Base-by-base conservation (phyloP, 2,797 vertebrate genomes). In the Schizopygopsis pylzovi region DNA sequence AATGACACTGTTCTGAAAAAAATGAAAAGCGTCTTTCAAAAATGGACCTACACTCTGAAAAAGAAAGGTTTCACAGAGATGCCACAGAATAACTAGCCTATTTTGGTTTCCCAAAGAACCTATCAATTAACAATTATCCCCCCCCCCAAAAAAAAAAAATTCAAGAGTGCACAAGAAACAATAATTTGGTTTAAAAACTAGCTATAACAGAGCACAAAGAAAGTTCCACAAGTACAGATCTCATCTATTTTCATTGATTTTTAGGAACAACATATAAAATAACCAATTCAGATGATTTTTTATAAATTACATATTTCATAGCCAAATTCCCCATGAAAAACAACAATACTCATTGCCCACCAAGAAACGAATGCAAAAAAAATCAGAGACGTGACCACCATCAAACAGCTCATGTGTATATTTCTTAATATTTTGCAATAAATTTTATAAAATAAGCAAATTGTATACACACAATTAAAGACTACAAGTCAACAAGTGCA, bases 1-100 rank as follows among this genome's bases (percentile, higher is more conserved):
- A 39, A 41, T n/a, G 5, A 56, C 22, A 81, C 9, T 67, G 28
- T 56, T 81, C 49, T 18, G 13, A 68, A 56, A 81, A 81, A 78
- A 39, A 33, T 68, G 2, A 28, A 72, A 68, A 81, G 43, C 4
- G 1, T 25, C 4, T 25, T 59, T 18, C 8, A 73, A 45, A 56
- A 82, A 47, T 10, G 6, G 16, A 76, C 47, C 25, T 52, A 33
- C 16, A 33, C 72, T 28, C 1, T 11, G 10, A 10, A 49, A 54
- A 37, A 37, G 3, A 11, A 18, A n/a, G 25, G 25, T 10, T 49
- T 52, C 10, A 41, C 10, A 28, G 70, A 15, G 5, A 47, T 10
- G 25, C 22, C n/a, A 25, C 4, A 28, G 13, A 72, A 8, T 0
- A 73, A 9, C 15, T 10, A 41, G 7, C 39, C 39, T 73, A 18